Percentiles rank a stretch among this genome's conserved stretches.
These are phyloP conservation scores for Brachionus angularis DNA, from an alignment of 1,140 invertebrate genomes.

Conservation along the genomic window DNA sequence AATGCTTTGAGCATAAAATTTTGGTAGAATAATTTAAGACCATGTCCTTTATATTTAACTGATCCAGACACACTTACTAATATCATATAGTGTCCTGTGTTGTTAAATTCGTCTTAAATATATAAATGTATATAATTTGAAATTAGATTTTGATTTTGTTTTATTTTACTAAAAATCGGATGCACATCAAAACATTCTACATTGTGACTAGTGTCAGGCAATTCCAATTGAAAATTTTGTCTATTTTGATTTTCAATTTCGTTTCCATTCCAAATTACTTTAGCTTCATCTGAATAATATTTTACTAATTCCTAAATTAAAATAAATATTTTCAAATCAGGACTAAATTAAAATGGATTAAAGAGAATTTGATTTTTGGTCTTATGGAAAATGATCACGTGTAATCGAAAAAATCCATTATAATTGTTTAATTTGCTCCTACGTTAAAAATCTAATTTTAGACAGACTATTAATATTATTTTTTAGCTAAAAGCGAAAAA, in stretches of 20 bases:
- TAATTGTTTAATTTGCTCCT: no score
- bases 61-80: conserved; percentile 39
- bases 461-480: no score
- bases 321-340: no score
- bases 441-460: no score
- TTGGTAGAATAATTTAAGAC: conserved; percentile 21
- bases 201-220: conserved; percentile 2
- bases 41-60: conserved; percentile 35
- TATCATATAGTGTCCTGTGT: conserved; percentile 42
- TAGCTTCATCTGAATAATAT: conserved; percentile 28
- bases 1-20: conserved; percentile 42
- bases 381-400: no score
- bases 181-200: conserved; percentile 39
- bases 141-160: background rate
- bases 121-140: background rate
- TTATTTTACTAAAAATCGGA: conserved; percentile 27
- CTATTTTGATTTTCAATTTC: conserved; percentile 31
- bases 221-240: conserved; percentile 37
- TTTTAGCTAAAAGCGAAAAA: no score
- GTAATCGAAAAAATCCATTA: no score
- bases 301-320: conserved; percentile 40
- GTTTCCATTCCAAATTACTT: conserved; percentile 41
- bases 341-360: no score
- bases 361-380: no score
- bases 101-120: conserved; percentile 21